Base-by-base conservation (phyloP, 1,140 invertebrate genomes). In the Plectrocnemia conspersa region DNA sequence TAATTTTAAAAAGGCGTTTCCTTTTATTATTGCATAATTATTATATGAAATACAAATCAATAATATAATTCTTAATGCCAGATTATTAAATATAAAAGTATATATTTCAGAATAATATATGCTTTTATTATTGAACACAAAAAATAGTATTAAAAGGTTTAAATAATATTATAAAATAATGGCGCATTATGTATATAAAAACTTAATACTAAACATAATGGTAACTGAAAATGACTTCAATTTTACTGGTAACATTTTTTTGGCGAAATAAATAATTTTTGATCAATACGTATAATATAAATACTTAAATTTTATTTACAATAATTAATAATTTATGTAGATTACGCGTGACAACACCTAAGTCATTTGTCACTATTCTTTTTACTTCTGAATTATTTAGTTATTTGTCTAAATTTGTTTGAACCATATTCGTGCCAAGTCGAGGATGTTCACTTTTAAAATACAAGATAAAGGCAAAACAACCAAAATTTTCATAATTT, bases 401-500 rank as follows among this genome's bases (percentile, higher is more conserved):
- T n/a, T n/a, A n/a, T n/a, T n/a, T n/a, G n/a, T n/a, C n/a, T n/a
- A n/a, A n/a, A 40, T 22, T 23, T 16, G 38, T 60, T 40, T 49
- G 35, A 60, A 55, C 58, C 58, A 46, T 47, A 24, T 38, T 61
- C 59, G 40, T 45, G 46, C 50, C 54, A 61, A 61, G 54, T 61
- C 59, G 42, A 61, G 59, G 54, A 57, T 54, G 59, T 33, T 57
- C 54, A 61, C 54, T 54, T 61, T 61, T 57, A 22, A 45, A 33
- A 33, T 33, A 33, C 32, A n/a, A n/a, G 2, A 33, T 9, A 33
- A 33, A n/a, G n/a, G n/a, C n/a, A n/a, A n/a, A 10, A 6, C 2
- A 40, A 35, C 16, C 16, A 11, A 40, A 40, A 40, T 40, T 3
- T 40, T 3, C 13, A 15, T n/a, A 40, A 40, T 15, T 29, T 6